Evolutionary conservation across 2,888 invertebrate species (phyloP).

Genomic region (Chrysodeixis includens): DNA sequence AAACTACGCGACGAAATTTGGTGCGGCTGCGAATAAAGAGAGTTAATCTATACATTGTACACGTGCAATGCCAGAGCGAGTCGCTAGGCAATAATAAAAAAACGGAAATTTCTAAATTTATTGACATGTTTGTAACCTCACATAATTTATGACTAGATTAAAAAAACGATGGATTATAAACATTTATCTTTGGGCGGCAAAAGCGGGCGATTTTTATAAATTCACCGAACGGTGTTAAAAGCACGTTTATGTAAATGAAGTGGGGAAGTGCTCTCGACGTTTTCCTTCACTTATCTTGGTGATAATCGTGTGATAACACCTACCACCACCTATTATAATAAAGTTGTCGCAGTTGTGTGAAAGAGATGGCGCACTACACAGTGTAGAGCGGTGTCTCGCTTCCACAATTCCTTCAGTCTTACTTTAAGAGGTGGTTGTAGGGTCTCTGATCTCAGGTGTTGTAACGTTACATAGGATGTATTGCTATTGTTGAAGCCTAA

Average conservation of each 20-base stretch:
- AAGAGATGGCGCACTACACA: too few species aligned
- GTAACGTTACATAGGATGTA: slow-evolving; percentile 22
- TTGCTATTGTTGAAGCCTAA: slow-evolving; percentile 15
- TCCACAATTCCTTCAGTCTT: too few species aligned
- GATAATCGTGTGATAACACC: slow-evolving; percentile 46
- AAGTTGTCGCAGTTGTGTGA: too few species aligned
- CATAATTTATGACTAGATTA: slow-evolving; percentile 33
- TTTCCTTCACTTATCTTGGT: slow-evolving; percentile 36
- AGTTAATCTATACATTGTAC: too few species aligned
- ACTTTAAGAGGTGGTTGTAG: too few species aligned
- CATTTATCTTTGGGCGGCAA: slow-evolving; percentile 35
- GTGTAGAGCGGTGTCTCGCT: too few species aligned
- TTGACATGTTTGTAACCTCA: slow-evolving; percentile 20
- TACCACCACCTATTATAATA: too few species aligned
- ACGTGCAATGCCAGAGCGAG: too few species aligned
- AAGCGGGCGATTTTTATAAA: slow-evolving; percentile 47
- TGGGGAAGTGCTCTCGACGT: slow-evolving; percentile 23
- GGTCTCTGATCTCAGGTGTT: slow-evolving; percentile 52
- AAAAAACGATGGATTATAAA: slow-evolving; percentile 36
- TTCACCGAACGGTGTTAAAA: slow-evolving; percentile 32
- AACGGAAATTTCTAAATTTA: slow-evolving; percentile 9
- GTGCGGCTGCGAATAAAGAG: too few species aligned
- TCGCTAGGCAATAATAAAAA: too few species aligned
- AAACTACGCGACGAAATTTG: too few species aligned
- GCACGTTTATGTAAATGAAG: slow-evolving; percentile 59